A percentile compares a stretch with the other conserved stretches of the same genome.
phyloP scores from a whole-genome alignment of 2,797 vertebrate species.

The Lerista edwardsae region DNA sequence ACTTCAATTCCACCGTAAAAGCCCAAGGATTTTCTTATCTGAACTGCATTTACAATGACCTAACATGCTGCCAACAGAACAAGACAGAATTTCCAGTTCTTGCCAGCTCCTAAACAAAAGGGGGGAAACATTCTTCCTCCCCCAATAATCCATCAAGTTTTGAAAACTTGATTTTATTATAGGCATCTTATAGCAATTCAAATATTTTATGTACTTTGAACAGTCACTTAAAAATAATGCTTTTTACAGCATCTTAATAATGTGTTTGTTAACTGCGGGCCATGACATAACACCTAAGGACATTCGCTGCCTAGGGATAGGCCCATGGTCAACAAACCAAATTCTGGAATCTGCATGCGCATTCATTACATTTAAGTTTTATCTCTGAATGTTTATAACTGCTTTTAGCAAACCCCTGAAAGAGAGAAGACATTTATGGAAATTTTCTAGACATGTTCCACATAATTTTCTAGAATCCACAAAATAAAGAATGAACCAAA shows the following conservation, averaged over 20 bases:
- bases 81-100: conserved; percentile 15
- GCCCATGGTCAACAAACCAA: not conserved
- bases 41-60: conserved; percentile 18
- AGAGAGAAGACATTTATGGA: not conserved
- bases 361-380: not conserved
- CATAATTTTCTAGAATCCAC: not conserved
- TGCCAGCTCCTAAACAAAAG: conserved; percentile 12
- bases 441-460: too few species aligned
- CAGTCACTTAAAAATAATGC: not conserved
- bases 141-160: not conserved
- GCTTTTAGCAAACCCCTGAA: not conserved
- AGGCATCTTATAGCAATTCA: not conserved
- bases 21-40: conserved; percentile 35
- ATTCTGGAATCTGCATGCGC: not conserved
- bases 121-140: not conserved
- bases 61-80: not conserved
- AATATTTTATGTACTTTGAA: not conserved
- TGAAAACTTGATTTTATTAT: not conserved
- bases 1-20: conserved; percentile 41
- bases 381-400: not conserved
- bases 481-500: not conserved
- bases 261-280: too few species aligned
- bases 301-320: not conserved
- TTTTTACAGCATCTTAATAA: too few species aligned
- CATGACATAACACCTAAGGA: too few species aligned